A percentile compares a stretch with the other conserved stretches of the same genome.
Conservation (phyloP, 1,140 invertebrate species). For the Lepidurus packardi region DNA sequence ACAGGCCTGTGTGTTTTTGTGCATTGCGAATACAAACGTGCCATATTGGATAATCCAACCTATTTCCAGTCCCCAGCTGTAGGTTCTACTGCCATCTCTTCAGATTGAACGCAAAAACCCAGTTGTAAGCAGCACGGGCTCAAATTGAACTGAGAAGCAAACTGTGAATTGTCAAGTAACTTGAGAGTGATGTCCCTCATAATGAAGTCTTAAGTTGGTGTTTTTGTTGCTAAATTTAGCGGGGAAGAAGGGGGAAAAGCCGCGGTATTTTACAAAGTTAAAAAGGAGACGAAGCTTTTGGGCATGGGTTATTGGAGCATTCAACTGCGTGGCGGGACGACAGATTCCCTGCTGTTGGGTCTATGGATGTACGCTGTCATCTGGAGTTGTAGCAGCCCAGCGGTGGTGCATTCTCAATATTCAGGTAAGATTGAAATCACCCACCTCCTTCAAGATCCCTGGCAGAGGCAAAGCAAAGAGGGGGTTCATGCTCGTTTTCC, state of each 20-base stretch:
- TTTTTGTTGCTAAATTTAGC: background rate
- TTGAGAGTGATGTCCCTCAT: background rate
- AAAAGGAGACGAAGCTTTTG: background rate
- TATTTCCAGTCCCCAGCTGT: too few species aligned
- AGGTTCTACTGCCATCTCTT: too few species aligned
- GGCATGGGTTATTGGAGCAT: background rate
- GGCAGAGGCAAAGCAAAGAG: background rate
- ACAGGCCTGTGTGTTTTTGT: too few species aligned
- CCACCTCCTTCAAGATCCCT: background rate
- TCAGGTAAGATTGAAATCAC: constrained; percentile 15
- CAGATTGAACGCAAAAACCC: too few species aligned
- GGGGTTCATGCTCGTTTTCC: constrained; percentile 8
- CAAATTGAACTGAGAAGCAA: too few species aligned
- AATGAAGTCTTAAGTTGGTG: background rate
- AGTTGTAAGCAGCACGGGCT: too few species aligned
- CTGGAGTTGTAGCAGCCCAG: constrained; percentile 13
- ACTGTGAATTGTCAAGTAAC: background rate
- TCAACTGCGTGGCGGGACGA: background rate
- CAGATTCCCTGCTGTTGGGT: background rate
- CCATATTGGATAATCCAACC: too few species aligned
- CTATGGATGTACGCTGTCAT: constrained; percentile 21
- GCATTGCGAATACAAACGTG: too few species aligned
- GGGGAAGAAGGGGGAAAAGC: background rate
- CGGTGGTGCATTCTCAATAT: constrained; percentile 15
- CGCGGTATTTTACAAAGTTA: background rate